A percentile compares a stretch with the other conserved stretches of the same genome.
Conservation (phyloP, 2,888 invertebrate species). For the Lasiommata megera region DNA sequence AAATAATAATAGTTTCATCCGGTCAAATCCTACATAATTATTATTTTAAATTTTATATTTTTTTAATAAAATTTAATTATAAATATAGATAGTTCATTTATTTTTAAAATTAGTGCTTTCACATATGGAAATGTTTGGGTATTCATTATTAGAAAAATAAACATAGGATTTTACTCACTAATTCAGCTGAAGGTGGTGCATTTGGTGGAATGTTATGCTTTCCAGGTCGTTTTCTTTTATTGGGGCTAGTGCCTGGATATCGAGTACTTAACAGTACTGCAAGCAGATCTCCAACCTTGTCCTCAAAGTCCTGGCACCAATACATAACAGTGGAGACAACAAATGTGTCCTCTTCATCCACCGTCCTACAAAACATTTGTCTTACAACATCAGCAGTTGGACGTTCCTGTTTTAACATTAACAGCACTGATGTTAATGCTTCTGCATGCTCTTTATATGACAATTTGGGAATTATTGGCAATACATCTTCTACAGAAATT, state of each 20-base stretch:
- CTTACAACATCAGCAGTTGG: conserved; percentile 93
- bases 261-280: conserved; percentile 89
- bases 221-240: conserved; percentile 92
- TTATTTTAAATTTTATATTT: no score
- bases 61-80: no score
- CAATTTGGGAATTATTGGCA: conserved; percentile 88
- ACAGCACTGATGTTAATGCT: conserved; percentile 93
- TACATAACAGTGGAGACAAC: conserved; percentile 95
- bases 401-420: conserved; percentile 95
- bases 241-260: conserved; percentile 93
- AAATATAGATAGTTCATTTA: no score
- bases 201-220: conserved; percentile 86
- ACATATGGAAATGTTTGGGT: no score
- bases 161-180: conserved; percentile 67
- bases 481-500: conserved; percentile 93
- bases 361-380: conserved; percentile 89
- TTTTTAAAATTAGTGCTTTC: no score
- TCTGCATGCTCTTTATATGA: conserved; percentile 94
- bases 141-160: neutral
- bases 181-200: conserved; percentile 89
- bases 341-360: conserved; percentile 91
- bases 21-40: no score
- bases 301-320: conserved; percentile 97
- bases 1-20: no score
- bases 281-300: conserved; percentile 91